Percentiles rank a stretch among this genome's conserved stretches.
Conservation (phyloP, 2,888 invertebrate genomes). For the Sesia bembeciformis region DNA sequence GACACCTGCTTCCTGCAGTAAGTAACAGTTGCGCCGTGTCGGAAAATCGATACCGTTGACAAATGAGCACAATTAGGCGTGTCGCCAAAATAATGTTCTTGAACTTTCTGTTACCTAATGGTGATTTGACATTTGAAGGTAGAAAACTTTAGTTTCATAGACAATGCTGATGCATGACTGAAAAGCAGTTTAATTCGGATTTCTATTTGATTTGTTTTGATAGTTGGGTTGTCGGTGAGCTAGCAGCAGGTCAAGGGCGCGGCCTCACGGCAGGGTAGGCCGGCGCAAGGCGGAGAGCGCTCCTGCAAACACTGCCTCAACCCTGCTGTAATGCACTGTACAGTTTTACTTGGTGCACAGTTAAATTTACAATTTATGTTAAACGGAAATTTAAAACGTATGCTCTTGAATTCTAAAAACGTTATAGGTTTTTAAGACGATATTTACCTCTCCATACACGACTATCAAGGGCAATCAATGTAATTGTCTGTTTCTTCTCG, state of each 20-base stretch:
- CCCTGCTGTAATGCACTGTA: constrained; percentile 8
- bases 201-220: not conserved
- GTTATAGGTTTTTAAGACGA: too few species aligned
- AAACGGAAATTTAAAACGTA: too few species aligned
- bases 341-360: not conserved
- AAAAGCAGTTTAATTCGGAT: not conserved
- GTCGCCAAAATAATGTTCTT: constrained; percentile 6
- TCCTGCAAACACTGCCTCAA: constrained; percentile 16
- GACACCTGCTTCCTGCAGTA: constrained; percentile 9
- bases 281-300: constrained; percentile 10
- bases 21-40: constrained; percentile 1
- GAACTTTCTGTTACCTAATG: not conserved
- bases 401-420: too few species aligned
- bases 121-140: too few species aligned
- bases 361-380: too few species aligned
- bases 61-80: constrained; percentile 11
- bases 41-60: constrained; percentile 13
- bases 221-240: not conserved
- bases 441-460: too few species aligned
- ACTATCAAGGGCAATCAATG: too few species aligned
- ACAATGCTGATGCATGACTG: too few species aligned
- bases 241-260: constrained; percentile 24
- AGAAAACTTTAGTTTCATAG: too few species aligned
- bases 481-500: too few species aligned
- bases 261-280: constrained; percentile 13